Evolutionary conservation across 2,797 vertebrate genomes (phyloP), one percentile per base, ranked within the genome.

Genomic region (Chelon auratus): DNA sequence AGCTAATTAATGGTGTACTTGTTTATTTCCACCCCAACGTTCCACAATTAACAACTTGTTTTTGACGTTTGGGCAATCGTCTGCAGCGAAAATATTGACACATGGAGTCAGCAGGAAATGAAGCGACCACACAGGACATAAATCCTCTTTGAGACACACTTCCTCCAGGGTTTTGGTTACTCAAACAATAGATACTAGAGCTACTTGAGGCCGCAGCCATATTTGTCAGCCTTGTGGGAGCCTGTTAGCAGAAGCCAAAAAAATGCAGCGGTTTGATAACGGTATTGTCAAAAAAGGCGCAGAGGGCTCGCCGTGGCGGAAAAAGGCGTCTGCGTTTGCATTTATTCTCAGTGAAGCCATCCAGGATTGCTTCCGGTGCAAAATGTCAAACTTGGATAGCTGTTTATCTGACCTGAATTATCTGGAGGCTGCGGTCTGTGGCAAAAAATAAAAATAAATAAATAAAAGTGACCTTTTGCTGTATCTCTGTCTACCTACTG

Each of bases 1-100:
- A 67, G 71, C 81, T 86, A 88, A 90, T 88, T 88, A 88, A 87
- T 83, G 88, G 73, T 80, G 67, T 83, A 56, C 81, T 86, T 83
- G 87, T 89, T 89, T 89, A 75, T 84, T 82, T 72, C 63, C 26
- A 82, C 75, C 76, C 69, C 69, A 66, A 50, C 14, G 68, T 45
- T 74, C 78, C 78, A 68, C 78, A 78, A 81, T 84, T 81, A 85
- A 85, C 85, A 81, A 62, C 77, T 86, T 85, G 84, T 88, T 88
- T 87, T 73, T 88, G 83, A 86, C 85, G 83, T 72, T 54, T 17
- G 53, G 20, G 74, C 53, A 50, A 75, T 77, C 62, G 67, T 61
- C 57, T n/a, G 56, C 63, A 76, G 77, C 63, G 47, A 84, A 82
- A 88, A 84, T 78, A 90, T 82, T 84, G 87, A 89, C 82, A 64